phyloP scores from a whole-genome alignment of 2,888 invertebrate species.

The Sarcophaga subvicina region DNA sequence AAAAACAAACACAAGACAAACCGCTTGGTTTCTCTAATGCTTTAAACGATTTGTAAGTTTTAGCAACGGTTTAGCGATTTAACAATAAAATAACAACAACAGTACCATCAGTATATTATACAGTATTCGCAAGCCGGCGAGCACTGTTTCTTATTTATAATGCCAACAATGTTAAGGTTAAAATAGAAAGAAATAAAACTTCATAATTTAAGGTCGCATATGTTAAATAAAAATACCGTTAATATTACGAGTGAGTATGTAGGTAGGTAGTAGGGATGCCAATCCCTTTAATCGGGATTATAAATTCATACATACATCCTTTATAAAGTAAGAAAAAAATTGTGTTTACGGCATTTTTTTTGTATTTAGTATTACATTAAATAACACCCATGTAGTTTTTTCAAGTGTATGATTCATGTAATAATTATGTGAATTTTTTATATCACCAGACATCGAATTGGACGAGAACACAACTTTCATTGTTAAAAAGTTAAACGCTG shows the following conservation, averaged over 20 bases:
- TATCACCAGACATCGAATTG: no score
- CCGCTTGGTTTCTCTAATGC: neutral
- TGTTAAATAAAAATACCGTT: conserved; percentile 1
- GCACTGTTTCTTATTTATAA: neutral
- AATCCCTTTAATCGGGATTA: no score
- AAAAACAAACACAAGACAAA: neutral
- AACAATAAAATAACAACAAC: conserved; percentile 6
- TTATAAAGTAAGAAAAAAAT: no score
- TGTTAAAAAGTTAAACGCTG: no score
- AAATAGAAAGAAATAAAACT: neutral
- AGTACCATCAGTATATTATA: neutral
- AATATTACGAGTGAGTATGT: neutral
- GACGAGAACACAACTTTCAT: no score
- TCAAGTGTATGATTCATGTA: no score
- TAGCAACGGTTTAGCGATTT: neutral
- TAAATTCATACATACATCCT: no score
- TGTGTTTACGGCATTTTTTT: no score
- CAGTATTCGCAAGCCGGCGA: neutral
- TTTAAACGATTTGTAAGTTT: neutral
- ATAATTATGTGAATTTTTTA: no score
- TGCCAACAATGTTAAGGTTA: neutral
- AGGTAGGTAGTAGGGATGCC: no score
- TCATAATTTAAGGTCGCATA: conserved; percentile 16
- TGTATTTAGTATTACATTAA: no score
- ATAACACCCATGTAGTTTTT: no score